Evolutionary conservation across 1,140 invertebrate species (phyloP), one percentile per base, ranked within the genome.

Genomic region (Latrodectus geometricus): DNA sequence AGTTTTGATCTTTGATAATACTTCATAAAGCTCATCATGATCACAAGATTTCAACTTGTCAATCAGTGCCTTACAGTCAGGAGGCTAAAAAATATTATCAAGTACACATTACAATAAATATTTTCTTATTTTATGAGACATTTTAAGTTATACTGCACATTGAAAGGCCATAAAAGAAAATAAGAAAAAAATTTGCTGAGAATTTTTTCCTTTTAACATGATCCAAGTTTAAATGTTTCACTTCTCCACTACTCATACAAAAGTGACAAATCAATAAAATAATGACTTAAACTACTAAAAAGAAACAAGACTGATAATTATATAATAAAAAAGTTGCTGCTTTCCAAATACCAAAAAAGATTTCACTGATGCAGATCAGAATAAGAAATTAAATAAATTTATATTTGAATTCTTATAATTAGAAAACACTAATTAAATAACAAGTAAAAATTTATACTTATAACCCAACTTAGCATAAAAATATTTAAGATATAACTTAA

Each of bases 31-130:
- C 86, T 93, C 92, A 75, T 92, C 91, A 88, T 94, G 93, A 68
- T 93, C 93, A 90, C 95, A 95, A 87, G 92, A 93, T 90, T 95
- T 94, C 48, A 97, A 90, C 90, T 94, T 94, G 88, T 95, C 95
- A 89, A 97, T 97, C 11, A 97, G 91, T 88, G 93, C 93, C 90
- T 95, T 94, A 91, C 96, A 97, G 92, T 97, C 96, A 78, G 93
- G 92, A 90, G 96, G 96, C 93, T 95, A 87, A 21, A 91, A 69
- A 54, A 56, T 70, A 69, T n/a, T 23, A 69, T 69, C 35, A 78
- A n/a, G 15, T 65, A 65, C 15, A 0, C 48, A 73, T n/a, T 14
- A 48, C 48, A n/a, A 23, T 2, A 11, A 54, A 75, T 23, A 75
- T 17, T 20, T 21, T 20, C 17, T 4, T 54, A 14, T 17, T 21